phyloP scores from a whole-genome alignment of 2,113 vertebrate species.

The Chiloscyllium plagiosum region DNA sequence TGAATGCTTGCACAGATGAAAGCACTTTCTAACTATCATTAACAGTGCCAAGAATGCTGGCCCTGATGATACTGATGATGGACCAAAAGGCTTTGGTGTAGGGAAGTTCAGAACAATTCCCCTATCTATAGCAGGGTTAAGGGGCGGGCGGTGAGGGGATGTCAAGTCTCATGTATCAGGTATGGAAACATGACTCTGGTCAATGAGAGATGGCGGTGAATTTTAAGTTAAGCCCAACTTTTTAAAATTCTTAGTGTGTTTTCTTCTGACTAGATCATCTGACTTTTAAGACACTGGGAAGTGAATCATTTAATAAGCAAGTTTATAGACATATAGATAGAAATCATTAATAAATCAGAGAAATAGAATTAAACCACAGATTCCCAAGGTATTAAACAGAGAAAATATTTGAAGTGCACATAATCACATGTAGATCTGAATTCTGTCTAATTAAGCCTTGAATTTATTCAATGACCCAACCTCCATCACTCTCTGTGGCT shows the following conservation, averaged over 20 bases:
- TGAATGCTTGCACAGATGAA: constrained; percentile 23
- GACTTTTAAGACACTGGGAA: not conserved
- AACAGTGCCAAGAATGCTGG: constrained; percentile 20
- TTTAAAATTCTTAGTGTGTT: not conserved
- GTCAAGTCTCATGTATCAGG: not conserved
- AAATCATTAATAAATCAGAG: not conserved
- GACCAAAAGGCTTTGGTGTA: constrained; percentile 27
- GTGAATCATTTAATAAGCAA: not conserved
- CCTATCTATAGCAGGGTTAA: not conserved
- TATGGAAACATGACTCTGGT: not conserved
- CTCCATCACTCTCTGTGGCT: too few relatives aligned
- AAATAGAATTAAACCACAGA: not conserved
- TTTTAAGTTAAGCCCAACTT: not conserved
- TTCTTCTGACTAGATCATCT: not conserved
- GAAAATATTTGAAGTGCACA: not conserved
- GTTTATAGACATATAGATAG: not conserved
- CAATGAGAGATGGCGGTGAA: not conserved
- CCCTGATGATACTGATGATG: constrained; percentile 22
- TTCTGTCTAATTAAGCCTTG: too few relatives aligned
- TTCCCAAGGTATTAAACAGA: not conserved
- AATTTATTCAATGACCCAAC: too few relatives aligned
- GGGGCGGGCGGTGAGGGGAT: not conserved
- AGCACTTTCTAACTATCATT: constrained; percentile 34
- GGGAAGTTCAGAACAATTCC: not conserved
- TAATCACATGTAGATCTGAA: too few relatives aligned